phyloP scores from a whole-genome alignment of 2,888 invertebrate species.

The Dione juno region DNA sequence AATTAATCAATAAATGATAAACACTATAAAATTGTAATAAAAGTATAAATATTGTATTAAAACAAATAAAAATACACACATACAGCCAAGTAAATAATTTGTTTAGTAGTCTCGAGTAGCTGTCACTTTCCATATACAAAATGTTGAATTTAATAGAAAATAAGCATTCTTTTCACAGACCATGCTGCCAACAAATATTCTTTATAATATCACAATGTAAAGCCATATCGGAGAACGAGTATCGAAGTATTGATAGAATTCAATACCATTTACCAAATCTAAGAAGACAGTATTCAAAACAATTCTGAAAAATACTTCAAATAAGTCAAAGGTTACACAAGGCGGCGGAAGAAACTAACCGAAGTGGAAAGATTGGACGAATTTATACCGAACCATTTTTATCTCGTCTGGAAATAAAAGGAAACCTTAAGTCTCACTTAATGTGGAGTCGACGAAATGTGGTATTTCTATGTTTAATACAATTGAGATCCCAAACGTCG shows the following conservation, averaged over 20 bases:
- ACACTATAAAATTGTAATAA: too few species aligned
- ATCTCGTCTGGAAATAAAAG: conserved; percentile 38
- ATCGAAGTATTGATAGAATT: not conserved
- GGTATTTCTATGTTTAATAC: conserved; percentile 35
- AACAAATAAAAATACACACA: too few species aligned
- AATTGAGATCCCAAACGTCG: conserved; percentile 42
- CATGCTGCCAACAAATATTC: not conserved
- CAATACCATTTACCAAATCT: conserved; percentile 22
- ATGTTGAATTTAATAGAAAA: not conserved
- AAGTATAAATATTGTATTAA: too few species aligned
- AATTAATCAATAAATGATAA: too few species aligned
- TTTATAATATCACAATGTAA: not conserved
- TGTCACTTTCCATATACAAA: too few species aligned
- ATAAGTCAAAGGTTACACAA: conserved; percentile 21
- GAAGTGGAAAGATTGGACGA: conserved; percentile 35
- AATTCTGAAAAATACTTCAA: conserved; percentile 12
- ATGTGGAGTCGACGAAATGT: conserved; percentile 38
- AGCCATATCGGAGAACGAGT: too few species aligned
- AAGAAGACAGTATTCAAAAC: conserved; percentile 23
- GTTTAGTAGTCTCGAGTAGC: too few species aligned
- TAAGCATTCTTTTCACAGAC: not conserved
- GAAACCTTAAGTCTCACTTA: conserved; percentile 40
- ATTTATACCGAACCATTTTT: conserved; percentile 39
- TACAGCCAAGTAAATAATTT: too few species aligned
- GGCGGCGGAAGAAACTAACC: conserved; percentile 23